Evolutionary conservation across 1,140 invertebrate genomes (phyloP).

Genomic region (Papilio helenus): DNA sequence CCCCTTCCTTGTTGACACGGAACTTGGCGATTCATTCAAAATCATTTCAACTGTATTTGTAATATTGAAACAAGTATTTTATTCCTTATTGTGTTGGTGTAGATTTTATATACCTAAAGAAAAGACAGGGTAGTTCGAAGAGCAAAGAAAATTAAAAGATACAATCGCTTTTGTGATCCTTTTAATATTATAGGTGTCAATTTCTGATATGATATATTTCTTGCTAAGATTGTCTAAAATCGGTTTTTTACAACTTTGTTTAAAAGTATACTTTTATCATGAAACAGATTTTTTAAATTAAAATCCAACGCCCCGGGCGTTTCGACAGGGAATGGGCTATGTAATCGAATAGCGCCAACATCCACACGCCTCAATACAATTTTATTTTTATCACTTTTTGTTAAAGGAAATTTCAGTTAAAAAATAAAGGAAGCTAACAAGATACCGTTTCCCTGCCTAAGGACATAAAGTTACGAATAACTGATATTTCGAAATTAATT

Average conservation of each 20-base stretch:
- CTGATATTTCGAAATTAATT: background rate
- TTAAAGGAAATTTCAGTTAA: background rate
- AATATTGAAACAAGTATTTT: background rate
- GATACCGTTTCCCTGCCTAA: background rate
- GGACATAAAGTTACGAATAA: background rate
- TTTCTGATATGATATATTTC: no score
- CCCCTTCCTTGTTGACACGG: slow-evolving; percentile 1
- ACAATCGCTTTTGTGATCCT: no score
- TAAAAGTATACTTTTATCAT: background rate
- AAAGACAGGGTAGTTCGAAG: no score
- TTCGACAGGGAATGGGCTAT: slow-evolving; percentile 11
- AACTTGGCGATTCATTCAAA: background rate
- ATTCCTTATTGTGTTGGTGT: background rate
- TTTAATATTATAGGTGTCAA: no score
- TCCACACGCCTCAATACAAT: background rate
- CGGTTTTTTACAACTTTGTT: background rate
- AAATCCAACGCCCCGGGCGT: background rate
- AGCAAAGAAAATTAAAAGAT: no score
- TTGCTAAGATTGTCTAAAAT: background rate
- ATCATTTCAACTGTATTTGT: background rate
- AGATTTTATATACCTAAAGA: no score
- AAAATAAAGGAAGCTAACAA: background rate
- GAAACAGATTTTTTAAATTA: background rate
- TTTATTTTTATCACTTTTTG: background rate
- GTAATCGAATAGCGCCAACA: slow-evolving; percentile 5